Percentiles rank a stretch among this genome's conserved stretches.
Evolutionary conservation across 2,113 vertebrate species (phyloP).

Genomic region (Chaetura pelagica): DNA sequence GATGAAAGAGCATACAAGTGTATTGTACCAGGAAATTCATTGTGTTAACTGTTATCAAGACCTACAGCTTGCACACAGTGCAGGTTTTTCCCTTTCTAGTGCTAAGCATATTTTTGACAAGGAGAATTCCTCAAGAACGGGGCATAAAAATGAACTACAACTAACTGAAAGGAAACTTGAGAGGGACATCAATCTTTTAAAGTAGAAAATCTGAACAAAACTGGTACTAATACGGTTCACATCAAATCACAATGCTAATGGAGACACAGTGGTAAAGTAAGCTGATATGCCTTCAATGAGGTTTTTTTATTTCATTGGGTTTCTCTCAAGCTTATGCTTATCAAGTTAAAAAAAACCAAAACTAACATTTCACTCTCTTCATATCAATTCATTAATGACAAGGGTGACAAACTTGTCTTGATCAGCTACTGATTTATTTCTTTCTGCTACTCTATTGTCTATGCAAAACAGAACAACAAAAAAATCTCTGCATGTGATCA

Average conservation of each 20-base stretch:
- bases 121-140: neutral
- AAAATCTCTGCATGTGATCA: neutral
- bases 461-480: conserved; percentile 51
- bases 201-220: conserved; percentile 38
- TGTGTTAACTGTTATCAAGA: neutral
- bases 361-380: neutral
- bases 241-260: conserved; percentile 48
- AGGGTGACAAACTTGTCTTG: conserved; percentile 51
- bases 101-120: conserved; percentile 31
- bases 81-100: neutral
- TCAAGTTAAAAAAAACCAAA: conserved; percentile 26
- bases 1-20: neutral
- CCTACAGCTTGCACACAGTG: neutral
- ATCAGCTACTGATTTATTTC: conserved; percentile 68
- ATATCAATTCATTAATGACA: conserved; percentile 63
- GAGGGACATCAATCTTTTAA: conserved; percentile 19
- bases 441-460: conserved; percentile 40
- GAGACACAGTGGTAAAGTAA: conserved; percentile 3
- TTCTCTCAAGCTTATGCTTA: conserved; percentile 46
- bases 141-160: conserved; percentile 11
- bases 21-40: neutral
- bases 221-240: neutral
- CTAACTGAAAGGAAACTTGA: neutral
- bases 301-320: conserved; percentile 45
- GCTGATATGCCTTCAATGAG: conserved; percentile 2